A percentile compares a stretch with the other conserved stretches of the same genome.
Conservation (phyloP, 2,888 invertebrate species). For the Xestia rhomboidea region DNA sequence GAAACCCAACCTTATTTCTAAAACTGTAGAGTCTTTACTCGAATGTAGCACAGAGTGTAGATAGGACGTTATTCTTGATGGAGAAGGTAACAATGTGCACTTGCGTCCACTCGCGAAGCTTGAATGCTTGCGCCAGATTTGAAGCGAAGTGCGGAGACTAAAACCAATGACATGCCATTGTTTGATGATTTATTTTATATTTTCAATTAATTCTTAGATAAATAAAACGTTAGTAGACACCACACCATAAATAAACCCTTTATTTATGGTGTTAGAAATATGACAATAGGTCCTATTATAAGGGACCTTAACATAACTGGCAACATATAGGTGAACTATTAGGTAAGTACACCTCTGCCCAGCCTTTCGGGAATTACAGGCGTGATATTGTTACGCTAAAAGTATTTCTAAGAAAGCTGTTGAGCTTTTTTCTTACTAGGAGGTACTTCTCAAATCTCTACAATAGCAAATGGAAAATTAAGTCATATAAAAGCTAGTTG, state of each 20-base stretch:
- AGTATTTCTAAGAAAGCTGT: neutral
- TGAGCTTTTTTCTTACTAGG: neutral
- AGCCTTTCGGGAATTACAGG: neutral
- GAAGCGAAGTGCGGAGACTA: slow-evolving; percentile 79
- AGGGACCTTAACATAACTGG: neutral
- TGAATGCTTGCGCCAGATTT: slow-evolving; percentile 86
- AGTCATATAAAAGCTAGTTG: neutral
- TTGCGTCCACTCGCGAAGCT: slow-evolving; percentile 83
- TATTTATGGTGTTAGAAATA: slow-evolving; percentile 1
- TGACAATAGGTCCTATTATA: neutral
- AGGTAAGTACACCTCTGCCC: too few relatives aligned
- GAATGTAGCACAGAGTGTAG: slow-evolving; percentile 13
- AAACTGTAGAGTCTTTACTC: fast-evolving
- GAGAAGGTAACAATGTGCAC: slow-evolving; percentile 84
- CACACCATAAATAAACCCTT: too few relatives aligned
- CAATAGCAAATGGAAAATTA: neutral
- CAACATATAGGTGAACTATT: too few relatives aligned
- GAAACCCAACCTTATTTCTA: slow-evolving; percentile 4
- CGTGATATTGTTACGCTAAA: neutral
- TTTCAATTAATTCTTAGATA: slow-evolving; percentile 13
- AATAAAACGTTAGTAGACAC: neutral
- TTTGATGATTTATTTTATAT: slow-evolving; percentile 59
- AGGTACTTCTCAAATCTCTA: neutral
- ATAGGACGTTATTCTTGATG: slow-evolving; percentile 56
- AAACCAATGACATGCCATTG: slow-evolving; percentile 73